Base-by-base conservation (phyloP, 2,797 vertebrate genomes). In the Nothura maculosa region DNA sequence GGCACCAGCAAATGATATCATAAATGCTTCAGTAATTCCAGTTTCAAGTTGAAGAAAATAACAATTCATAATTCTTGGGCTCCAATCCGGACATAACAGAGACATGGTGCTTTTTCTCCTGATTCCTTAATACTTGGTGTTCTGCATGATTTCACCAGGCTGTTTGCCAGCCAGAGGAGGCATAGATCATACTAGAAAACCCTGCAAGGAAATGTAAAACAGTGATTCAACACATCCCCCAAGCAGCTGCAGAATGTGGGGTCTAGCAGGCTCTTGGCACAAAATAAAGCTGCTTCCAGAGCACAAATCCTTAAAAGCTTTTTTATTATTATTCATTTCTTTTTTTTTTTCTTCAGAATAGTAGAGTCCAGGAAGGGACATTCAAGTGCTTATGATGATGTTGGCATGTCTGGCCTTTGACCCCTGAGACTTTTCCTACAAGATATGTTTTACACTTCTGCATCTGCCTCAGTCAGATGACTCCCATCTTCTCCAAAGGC, bases 11-110 rank as follows among this genome's bases (percentile, higher is more conserved):
- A 40, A 25, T 9, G 40, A 4, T n/a, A 42, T 19, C 6, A n/a
- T 67, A 82, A 76, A 82, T 54, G 27, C 36, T 87, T 85, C 84
- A 58, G 25, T n/a, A 93, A 70, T 57, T 90, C 24, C 20, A 74
- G 13, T 69, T 52, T 63, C 55, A 64, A 3, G 8, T 70, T 90
- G 40, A 54, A 30, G 19, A 74, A 91, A 76, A 77, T 38, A 18
- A 45, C 30, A 1, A 18, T 57, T 92, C 79, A 32, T 43, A 76
- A 67, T n/a, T 21, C 15, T 8, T 13, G 32, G 11, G 27, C 45
- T 79, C 45, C 64, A 82, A 2, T 36, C 55, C 48, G 38, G 14
- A 73, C 22, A 32, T 30, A 92, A 63, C 40, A 64, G 4, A 54
- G 28, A 27, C 9, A 70, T 5, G 5, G 2, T 63, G 9, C 32